Base-by-base conservation (phyloP, 2,888 invertebrate species). In the Palloptera scutellata region DNA sequence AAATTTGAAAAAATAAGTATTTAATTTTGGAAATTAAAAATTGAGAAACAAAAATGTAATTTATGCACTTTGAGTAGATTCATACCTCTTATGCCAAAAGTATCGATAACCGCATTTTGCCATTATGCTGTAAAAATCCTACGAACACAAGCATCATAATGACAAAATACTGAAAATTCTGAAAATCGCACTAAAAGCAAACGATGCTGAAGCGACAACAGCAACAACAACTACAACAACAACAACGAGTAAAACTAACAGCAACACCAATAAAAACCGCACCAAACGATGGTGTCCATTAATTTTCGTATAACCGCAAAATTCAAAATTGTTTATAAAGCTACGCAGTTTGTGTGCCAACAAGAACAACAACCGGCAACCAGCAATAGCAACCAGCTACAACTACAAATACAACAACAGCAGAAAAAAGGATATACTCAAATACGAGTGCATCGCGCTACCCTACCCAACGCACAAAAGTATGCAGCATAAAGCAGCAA, bases 301-400 rank as follows among this genome's bases (percentile, higher is more conserved):
- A 81, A 80, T 81, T 81, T 78, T 73, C 76, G 73, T 75, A 74
- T 73, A 80, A 79, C 81, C 81, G 75, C 81, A 79, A 79, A 78
- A 81, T 81, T 79, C 78, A 76, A 78, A 80, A 80, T 78, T 80
- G 78, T 80, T 79, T 79, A 78, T 81, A 79, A 78, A 79, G 77
- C 78, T 30, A 57, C 13, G 57, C 57, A 30, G 48, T 3, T 9
- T 53, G 53, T 3, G 8, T 53, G 53, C 15, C 19, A 53, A 48
- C 48, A 48, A 8, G 3, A 48, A 43, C 45, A 43, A 52, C 52
- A 52, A 52, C 4, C 9, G 9, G 1, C 19, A 4, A 30, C 30
- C 17, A 53, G 15, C 53, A 19, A 48, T 8, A n/a, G 8, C 48
- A 15, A 48, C 48, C 3, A 30, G 6, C 30, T 30, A 30, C 30